phyloP scores from a whole-genome alignment of 1,140 invertebrate genomes.

The Heliconius hewitsoni region DNA sequence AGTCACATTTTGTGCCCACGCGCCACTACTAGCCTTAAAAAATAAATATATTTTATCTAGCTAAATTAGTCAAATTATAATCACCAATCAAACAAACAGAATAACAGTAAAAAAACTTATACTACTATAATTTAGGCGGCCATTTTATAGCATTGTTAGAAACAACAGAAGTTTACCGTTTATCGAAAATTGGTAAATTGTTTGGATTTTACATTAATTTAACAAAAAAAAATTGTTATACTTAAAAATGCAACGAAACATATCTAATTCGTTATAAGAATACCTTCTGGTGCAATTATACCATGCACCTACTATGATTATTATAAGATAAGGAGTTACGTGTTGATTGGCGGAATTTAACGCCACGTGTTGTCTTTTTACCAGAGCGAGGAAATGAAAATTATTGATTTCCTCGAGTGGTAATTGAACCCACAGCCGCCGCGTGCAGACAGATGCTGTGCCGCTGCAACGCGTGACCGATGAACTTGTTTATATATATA shows the following conservation, averaged over 20 bases:
- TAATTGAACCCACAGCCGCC: no score
- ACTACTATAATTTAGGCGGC: background rate
- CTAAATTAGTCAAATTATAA: background rate
- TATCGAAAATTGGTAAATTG: background rate
- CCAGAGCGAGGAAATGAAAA: no score
- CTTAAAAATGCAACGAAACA: constrained; percentile 3
- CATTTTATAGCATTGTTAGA: background rate
- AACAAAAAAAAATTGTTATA: background rate
- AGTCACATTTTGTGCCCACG: no score
- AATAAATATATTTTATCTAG: background rate
- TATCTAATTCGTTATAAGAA: background rate
- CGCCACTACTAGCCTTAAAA: no score
- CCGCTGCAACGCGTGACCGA: no score
- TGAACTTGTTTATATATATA: no score
- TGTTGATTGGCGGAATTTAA: no score
- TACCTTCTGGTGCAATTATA: background rate
- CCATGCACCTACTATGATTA: no score
- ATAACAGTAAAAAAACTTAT: background rate
- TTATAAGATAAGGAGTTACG: no score
- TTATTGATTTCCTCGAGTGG: no score
- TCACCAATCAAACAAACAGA: background rate
- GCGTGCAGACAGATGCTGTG: no score
- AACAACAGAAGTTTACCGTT: background rate
- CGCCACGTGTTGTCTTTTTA: no score
- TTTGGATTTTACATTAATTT: constrained; percentile 4